Base-by-base conservation (phyloP, 1,140 invertebrate species). In the Drosophila chauvacae region DNA sequence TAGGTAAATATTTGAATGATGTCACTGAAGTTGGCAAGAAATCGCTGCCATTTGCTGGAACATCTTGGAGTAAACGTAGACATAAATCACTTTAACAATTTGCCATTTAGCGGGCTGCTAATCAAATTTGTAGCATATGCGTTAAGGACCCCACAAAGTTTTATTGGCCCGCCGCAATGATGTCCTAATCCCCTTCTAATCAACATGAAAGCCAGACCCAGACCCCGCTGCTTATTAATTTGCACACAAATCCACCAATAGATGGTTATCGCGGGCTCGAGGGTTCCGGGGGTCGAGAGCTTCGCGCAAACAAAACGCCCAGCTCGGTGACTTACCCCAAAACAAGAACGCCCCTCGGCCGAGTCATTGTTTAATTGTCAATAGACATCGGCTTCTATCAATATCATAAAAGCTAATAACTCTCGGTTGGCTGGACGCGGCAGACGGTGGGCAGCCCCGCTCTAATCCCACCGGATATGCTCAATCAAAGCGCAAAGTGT, bases 331-430 rank as follows among this genome's bases (percentile, higher is more conserved):
- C 74, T 84, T 80, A 74, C 70, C 80, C 80, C 80, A 57, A 60
- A 68, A 47, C 39, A 39, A 44, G 56, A 16, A 44, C 59, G 51
- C 74, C 73, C 73, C 63, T 68, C 73, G 42, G 53, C 35, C 35
- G 60, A 76, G 62, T 64, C 85, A 91, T 91, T 91, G 90, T 91
- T 90, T 91, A 91, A 91, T 91, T 91, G 90, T 91, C 90, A 91
- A 91, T 91, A 91, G 90, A 90, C 87, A 85, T 90, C 86, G 81
- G 80, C 77, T 85, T 90, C 83, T 90, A 90, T 91, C 90, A 88
- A 91, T 91, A 83, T 81, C 84, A 91, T 88, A 86, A 88, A 91
- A 91, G 90, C 90, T 90, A 91, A 91, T 91, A 91, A 88, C 91
- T 91, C 87, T 84, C 90, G 81, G 83, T 88, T 91, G 90, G 84